Conservation (phyloP, 2,888 invertebrate genomes). For the Agriopis leucophaearia region DNA sequence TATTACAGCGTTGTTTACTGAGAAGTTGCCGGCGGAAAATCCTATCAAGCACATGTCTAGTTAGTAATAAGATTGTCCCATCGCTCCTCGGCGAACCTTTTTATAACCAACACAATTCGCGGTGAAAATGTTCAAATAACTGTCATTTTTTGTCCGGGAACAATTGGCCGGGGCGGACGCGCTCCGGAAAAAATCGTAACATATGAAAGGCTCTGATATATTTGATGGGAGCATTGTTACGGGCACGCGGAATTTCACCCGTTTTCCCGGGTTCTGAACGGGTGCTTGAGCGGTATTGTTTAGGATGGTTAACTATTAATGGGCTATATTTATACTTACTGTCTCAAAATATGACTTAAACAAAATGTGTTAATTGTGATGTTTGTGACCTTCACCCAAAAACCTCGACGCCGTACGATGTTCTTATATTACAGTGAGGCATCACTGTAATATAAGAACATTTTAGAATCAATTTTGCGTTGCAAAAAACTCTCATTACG, state of each 20-base stretch:
- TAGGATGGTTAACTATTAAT: slow-evolving; percentile 14
- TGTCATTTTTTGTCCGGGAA: slow-evolving; percentile 66
- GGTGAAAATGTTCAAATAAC: slow-evolving; percentile 64
- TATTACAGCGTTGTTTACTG: no score
- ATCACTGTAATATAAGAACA: no score
- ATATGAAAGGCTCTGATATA: slow-evolving; percentile 66
- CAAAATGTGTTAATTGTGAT: no score
- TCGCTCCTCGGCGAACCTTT: slow-evolving; percentile 51
- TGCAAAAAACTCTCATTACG: no score
- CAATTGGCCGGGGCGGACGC: slow-evolving; percentile 61
- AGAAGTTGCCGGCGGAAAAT: no score
- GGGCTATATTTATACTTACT: neutral
- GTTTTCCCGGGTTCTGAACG: slow-evolving; percentile 26
- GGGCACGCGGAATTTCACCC: slow-evolving; percentile 19
- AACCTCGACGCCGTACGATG: no score
- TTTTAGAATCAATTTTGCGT: no score
- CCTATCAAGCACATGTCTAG: no score
- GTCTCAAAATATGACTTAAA: neutral
- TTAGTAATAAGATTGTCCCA: slow-evolving; percentile 13
- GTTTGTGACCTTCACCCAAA: no score
- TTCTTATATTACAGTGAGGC: no score
- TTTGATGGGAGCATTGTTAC: slow-evolving; percentile 49
- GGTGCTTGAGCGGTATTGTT: slow-evolving; percentile 27
- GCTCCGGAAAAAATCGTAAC: slow-evolving; percentile 63
- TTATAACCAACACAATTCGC: slow-evolving; percentile 59